phyloP scores from a whole-genome alignment of 1,140 invertebrate species.

The Piezodorus guildinii region DNA sequence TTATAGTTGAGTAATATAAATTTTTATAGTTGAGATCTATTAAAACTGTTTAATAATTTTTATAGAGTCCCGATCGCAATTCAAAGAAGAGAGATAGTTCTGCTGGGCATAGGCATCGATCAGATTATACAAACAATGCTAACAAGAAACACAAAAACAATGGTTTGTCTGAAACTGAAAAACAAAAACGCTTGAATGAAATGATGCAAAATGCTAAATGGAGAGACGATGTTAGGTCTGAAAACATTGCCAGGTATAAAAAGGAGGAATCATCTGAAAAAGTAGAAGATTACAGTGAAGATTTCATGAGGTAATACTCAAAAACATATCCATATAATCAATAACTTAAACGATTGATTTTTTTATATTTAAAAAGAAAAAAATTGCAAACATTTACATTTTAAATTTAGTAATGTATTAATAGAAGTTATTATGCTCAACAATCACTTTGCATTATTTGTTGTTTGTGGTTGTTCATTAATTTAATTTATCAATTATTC shows the following conservation, averaged over 20 bases:
- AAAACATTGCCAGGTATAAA: slow-evolving; percentile 49
- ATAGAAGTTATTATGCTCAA: no score
- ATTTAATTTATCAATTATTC: no score
- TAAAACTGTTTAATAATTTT: no score
- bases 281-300: slow-evolving; percentile 36
- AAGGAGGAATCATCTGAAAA: slow-evolving; percentile 54
- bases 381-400: no score
- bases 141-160: background rate
- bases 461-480: no score
- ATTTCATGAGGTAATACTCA: slow-evolving; percentile 41
- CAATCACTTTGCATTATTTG: no score
- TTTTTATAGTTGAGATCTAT: no score
- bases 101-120: no score
- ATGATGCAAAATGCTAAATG: slow-evolving; percentile 71
- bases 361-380: slow-evolving; percentile 28
- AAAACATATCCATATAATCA: background rate
- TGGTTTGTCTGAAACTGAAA: slow-evolving; percentile 51
- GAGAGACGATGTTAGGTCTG: slow-evolving; percentile 53
- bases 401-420: no score
- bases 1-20: no score
- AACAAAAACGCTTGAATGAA: slow-evolving; percentile 54
- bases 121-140: background rate
- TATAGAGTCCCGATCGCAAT: no score
- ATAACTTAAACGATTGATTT: slow-evolving; percentile 12
- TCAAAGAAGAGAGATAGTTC: no score